These are phyloP conservation scores for Drosophila maculinotata DNA, from an alignment of 2,888 invertebrate species.

Conservation along the genomic window DNA sequence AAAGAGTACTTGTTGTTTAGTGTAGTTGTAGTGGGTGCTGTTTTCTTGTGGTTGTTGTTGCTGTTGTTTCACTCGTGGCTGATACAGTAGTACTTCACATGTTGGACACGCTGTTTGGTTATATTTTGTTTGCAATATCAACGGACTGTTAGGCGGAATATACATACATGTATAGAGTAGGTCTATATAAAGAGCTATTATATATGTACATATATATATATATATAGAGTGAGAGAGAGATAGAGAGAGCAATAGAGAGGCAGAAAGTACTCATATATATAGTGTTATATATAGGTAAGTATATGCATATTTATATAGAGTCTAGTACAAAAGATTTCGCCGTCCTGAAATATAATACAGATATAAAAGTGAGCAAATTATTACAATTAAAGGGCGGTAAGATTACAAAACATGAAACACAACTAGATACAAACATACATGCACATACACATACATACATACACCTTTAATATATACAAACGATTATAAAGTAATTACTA, in stretches of 20 bases:
- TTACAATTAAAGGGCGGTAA: constrained; percentile 66
- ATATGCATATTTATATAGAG: constrained; percentile 74
- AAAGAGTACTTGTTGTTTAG: constrained; percentile 36
- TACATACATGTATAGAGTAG: constrained; percentile 33
- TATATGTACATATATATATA: constrained; percentile 50
- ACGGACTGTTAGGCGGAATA: constrained; percentile 62
- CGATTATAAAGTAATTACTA: constrained; percentile 26
- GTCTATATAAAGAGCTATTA: constrained; percentile 46
- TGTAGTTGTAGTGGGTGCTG: constrained; percentile 16
- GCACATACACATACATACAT: constrained; percentile 8
- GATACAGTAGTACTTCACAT: constrained; percentile 37
- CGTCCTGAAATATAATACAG: constrained; percentile 88
- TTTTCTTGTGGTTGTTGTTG: constrained; percentile 20
- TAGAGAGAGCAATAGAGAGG: constrained; percentile 25
- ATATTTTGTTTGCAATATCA: constrained; percentile 3
- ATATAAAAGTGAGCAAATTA: constrained; percentile 84
- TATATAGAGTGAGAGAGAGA: constrained; percentile 18
- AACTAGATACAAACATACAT: constrained; percentile 13
- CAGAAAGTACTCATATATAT: constrained; percentile 43
- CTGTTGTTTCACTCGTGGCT: constrained; percentile 22
- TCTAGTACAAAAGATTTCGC: constrained; percentile 88
- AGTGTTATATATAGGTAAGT: constrained; percentile 41
- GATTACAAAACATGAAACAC: constrained; percentile 49
- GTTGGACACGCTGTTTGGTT: constrained; percentile 24
- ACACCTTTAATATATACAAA: constrained; percentile 19